Conservation (phyloP, 2,888 invertebrate species). For the Cordilura impudica region DNA sequence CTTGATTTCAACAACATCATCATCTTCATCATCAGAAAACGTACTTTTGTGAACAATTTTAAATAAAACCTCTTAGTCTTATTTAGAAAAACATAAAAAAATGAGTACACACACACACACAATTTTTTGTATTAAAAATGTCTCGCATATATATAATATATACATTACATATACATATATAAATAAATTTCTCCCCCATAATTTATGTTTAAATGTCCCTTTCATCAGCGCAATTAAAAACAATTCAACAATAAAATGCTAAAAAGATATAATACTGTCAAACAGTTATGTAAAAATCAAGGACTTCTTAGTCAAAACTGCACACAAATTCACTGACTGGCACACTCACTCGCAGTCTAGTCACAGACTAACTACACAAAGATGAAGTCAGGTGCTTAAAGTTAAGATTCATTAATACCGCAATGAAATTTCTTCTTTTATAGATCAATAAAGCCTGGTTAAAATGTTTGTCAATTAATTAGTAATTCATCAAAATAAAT, state of each 20-base stretch:
- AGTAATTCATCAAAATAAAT: no score
- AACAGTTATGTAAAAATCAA: conserved; percentile 46
- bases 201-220: conserved; percentile 32
- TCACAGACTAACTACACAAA: not conserved
- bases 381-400: no score
- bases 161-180: not conserved
- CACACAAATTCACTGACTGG: conserved; percentile 21
- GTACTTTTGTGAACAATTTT: not conserved
- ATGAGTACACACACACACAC: not conserved
- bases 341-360: not conserved
- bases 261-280: not conserved
- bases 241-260: conserved; percentile 45
- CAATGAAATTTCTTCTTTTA: no score
- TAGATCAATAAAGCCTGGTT: no score
- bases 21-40: not conserved
- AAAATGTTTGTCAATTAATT: no score
- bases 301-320: conserved; percentile 49
- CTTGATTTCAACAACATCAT: not conserved
- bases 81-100: not conserved
- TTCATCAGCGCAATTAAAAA: conserved; percentile 57
- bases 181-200: conserved; percentile 27
- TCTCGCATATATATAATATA: conserved; percentile 16
- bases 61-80: not conserved
- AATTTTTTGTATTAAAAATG: not conserved
- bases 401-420: no score